phyloP scores from a whole-genome alignment of 1,140 invertebrate genomes.

The Aphelenchoides avenae region DNA sequence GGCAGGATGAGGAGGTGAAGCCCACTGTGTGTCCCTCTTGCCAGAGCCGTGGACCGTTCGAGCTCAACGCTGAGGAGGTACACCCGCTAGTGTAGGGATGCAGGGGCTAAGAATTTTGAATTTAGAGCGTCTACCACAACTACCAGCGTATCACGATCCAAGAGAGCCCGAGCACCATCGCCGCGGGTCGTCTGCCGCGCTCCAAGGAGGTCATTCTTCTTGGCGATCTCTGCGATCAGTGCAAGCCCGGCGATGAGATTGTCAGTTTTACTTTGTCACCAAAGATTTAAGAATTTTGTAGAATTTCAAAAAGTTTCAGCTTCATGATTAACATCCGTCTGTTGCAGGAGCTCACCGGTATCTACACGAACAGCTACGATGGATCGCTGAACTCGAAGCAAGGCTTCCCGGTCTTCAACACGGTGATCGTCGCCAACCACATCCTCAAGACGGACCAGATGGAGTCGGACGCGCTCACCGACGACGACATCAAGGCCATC shows the following conservation, averaged over 20 bases:
- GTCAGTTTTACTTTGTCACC: conserved; percentile 65
- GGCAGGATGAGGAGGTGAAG: conserved; percentile 84
- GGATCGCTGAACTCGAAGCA: conserved; percentile 85
- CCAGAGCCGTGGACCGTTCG: conserved; percentile 89
- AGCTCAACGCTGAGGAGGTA: conserved; percentile 72
- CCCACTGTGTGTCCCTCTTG: conserved; percentile 95
- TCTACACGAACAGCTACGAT: conserved; percentile 96
- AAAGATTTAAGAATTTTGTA: conserved; percentile 4
- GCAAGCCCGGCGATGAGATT: conserved; percentile 96
- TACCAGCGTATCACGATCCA: conserved; percentile 97
- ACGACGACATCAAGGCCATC: conserved; percentile 88
- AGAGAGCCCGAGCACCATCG: conserved; percentile 79
- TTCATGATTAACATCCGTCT: conserved; percentile 17
- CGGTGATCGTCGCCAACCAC: conserved; percentile 92
- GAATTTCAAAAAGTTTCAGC: neutral
- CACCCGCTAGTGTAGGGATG: conserved; percentile 38
- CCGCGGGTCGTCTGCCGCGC: conserved; percentile 90
- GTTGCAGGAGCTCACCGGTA: conserved; percentile 69
- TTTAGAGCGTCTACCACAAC: conserved; percentile 91
- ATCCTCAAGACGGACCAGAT: conserved; percentile 85
- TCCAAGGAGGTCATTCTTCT: conserved; percentile 93
- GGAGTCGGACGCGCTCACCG: conserved; percentile 83
- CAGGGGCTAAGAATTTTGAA: conserved; percentile 32
- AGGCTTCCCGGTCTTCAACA: conserved; percentile 95
- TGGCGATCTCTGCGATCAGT: conserved; percentile 89